A percentile compares a stretch with the other conserved stretches of the same genome.
Evolutionary conservation across 2,797 vertebrate species (phyloP).

Genomic region (Pseudocheirus occidentalis): DNA sequence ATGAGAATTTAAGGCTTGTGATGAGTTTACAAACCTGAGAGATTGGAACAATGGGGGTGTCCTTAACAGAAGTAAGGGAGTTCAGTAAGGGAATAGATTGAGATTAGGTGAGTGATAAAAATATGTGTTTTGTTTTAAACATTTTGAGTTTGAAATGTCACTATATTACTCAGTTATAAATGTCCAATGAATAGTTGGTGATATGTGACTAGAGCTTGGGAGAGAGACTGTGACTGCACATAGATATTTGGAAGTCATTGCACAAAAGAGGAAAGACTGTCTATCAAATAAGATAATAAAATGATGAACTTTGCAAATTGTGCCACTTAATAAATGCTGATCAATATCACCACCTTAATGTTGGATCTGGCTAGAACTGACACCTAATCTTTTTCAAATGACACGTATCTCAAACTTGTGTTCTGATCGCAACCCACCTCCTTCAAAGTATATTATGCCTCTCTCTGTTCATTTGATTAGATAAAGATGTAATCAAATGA

Average conservation of each 20-base stretch:
- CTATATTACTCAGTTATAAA: background rate
- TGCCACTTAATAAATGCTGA: background rate
- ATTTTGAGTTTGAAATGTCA: background rate
- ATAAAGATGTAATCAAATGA: background rate
- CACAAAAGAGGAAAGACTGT: background rate
- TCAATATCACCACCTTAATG: background rate
- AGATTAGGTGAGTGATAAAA: background rate
- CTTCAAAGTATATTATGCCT: background rate
- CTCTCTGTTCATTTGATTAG: background rate
- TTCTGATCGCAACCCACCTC: background rate
- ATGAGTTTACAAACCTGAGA: background rate
- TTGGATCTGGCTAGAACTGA: background rate
- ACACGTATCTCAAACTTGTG: background rate
- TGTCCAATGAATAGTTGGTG: background rate
- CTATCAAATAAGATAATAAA: background rate
- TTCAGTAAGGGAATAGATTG: background rate
- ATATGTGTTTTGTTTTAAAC: background rate
- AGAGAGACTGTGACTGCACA: background rate
- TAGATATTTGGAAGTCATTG: background rate
- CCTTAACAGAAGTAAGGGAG: background rate
- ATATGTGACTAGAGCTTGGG: background rate
- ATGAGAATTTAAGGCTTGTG: background rate
- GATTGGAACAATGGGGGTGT: background rate
- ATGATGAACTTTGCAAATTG: background rate
- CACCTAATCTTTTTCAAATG: background rate